Percentiles rank a stretch among this genome's conserved stretches.
Evolutionary conservation across 2,797 vertebrate species (phyloP).

Genomic region (Coranthus polyacanthus): DNA sequence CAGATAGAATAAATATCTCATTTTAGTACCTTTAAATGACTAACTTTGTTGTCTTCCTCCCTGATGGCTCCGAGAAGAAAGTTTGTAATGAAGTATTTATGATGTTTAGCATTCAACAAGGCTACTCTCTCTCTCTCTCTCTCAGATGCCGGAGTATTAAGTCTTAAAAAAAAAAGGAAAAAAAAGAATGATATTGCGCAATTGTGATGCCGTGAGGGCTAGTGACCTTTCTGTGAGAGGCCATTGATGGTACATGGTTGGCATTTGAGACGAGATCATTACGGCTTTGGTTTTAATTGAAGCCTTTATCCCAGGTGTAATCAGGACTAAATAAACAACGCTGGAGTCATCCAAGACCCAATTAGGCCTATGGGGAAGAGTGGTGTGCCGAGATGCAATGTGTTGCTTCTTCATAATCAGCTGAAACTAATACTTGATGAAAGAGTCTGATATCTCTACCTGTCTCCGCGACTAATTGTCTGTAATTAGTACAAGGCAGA

Average conservation of each 20-base stretch:
- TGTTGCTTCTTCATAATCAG: conserved; percentile 71
- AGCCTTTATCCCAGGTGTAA: conserved; percentile 81
- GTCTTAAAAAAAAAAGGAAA: conserved; percentile 26
- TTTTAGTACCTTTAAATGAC: conserved; percentile 79
- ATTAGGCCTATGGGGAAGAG: conserved; percentile 72
- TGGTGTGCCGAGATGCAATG: conserved; percentile 54
- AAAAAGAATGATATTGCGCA: conserved; percentile 31
- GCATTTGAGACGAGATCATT: conserved; percentile 81
- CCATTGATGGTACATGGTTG: conserved; percentile 59
- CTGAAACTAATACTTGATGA: conserved; percentile 76
- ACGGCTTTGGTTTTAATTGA: conserved; percentile 77
- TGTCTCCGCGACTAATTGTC: conserved; percentile 71
- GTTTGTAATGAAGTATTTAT: conserved; percentile 81
- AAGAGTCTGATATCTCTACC: conserved; percentile 71
- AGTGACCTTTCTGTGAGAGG: conserved; percentile 70
- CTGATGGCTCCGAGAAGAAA: conserved; percentile 68
- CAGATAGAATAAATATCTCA: conserved; percentile 80
- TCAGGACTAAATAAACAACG: conserved; percentile 79
- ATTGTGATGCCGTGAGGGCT: conserved; percentile 30
- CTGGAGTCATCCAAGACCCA: conserved; percentile 74
- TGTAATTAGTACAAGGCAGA: conserved; percentile 75
- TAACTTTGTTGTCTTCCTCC: conserved; percentile 79
- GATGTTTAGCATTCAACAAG: conserved; percentile 68
- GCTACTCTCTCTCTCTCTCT: conserved; percentile 59
- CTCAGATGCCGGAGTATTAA: conserved; percentile 34